A percentile compares a stretch with the other conserved stretches of the same genome.
These are phyloP conservation scores for Gulo gulo DNA, from an alignment of 2,113 vertebrate genomes.

Conservation along the genomic window DNA sequence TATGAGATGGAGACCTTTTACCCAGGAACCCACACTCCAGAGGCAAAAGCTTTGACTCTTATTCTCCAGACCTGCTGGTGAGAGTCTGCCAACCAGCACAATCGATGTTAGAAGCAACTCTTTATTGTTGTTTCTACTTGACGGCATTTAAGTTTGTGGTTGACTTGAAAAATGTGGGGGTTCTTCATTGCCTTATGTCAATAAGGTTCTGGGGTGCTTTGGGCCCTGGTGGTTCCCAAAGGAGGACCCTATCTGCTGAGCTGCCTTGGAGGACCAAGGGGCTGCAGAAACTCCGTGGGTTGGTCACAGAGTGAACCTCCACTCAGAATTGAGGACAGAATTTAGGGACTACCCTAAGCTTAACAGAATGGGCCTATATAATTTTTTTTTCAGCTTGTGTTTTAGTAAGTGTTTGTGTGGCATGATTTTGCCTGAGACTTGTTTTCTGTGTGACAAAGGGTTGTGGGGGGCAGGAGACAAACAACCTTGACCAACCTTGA, in stretches of 20 bases:
- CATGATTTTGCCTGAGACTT: not conserved
- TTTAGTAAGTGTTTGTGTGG: not conserved
- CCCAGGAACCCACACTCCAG: not conserved
- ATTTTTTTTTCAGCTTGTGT: not conserved
- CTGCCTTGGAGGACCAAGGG: accelerated
- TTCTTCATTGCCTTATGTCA: too few relatives aligned
- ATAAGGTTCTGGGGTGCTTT: not conserved
- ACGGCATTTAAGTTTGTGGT: not conserved
- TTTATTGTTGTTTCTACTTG: not conserved
- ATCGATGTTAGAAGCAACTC: not conserved
- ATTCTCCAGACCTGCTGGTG: not conserved
- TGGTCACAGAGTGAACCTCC: not conserved
- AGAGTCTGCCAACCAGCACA: not conserved
- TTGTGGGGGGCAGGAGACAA: not conserved
- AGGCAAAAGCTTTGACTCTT: not conserved
- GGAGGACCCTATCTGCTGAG: not conserved
- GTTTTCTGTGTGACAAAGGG: not conserved
- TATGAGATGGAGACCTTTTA: not conserved
- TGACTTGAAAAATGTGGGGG: not conserved
- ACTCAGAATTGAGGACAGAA: not conserved
- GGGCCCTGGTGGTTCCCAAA: too few relatives aligned
- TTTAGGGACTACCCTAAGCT: not conserved
- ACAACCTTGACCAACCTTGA: not conserved
- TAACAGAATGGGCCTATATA: not conserved
- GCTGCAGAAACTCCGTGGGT: not conserved